Evolutionary conservation across 2,797 vertebrate species (phyloP).

Genomic region (Danio choprae): DNA sequence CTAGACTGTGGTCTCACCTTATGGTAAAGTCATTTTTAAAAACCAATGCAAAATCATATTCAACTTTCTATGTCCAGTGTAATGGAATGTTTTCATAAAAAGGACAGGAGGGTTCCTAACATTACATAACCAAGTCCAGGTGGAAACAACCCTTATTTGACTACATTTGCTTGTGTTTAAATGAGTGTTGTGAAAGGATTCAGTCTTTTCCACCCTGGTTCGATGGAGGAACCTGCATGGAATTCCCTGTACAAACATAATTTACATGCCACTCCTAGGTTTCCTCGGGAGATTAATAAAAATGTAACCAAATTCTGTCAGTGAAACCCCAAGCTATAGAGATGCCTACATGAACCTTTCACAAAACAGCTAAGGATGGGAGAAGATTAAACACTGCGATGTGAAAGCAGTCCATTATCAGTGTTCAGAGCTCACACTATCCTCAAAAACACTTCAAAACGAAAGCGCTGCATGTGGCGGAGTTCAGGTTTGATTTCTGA

Average conservation of each 20-base stretch:
- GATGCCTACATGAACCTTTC: background rate
- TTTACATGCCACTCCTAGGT: too few species aligned
- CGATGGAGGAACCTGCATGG: too few species aligned
- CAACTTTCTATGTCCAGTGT: background rate
- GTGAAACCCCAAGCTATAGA: background rate
- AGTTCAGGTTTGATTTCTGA: constrained; percentile 35
- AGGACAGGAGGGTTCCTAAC: background rate
- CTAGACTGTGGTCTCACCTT: background rate
- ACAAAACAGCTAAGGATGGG: background rate
- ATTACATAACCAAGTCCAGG: background rate
- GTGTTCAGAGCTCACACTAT: background rate
- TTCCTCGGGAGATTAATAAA: too few species aligned
- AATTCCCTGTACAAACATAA: too few species aligned
- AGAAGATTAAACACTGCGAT: background rate
- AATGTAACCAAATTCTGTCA: background rate
- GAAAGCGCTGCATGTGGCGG: background rate
- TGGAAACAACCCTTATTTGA: background rate
- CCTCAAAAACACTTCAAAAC: background rate
- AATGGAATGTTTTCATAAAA: background rate
- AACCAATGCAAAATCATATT: background rate
- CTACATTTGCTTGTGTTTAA: constrained; percentile 26
- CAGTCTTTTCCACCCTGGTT: background rate
- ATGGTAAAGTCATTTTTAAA: background rate
- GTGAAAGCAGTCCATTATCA: background rate
- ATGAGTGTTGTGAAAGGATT: background rate